These are phyloP conservation scores for Drosophila elegans DNA, from an alignment of 1,140 invertebrate genomes.

Conservation along the genomic window DNA sequence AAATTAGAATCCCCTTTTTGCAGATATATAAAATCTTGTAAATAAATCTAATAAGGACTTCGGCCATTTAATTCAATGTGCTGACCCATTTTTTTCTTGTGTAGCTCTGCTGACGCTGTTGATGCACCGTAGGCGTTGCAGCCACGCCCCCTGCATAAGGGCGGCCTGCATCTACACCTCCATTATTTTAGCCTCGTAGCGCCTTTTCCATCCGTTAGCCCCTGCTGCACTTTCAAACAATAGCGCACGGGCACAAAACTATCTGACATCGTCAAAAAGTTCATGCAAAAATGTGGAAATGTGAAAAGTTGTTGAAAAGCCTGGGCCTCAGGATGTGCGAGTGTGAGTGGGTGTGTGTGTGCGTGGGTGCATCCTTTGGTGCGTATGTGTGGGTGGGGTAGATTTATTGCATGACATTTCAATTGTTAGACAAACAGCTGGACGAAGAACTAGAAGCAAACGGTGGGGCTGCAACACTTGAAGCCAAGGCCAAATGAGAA, in stretches of 20 bases:
- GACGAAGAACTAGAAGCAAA: conserved; percentile 58
- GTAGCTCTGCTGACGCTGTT: conserved; percentile 60
- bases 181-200: conserved; percentile 11
- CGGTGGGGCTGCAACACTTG: conserved; percentile 45
- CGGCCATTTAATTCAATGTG: too few species aligned
- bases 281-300: conserved; percentile 81
- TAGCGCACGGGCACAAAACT: conserved; percentile 65
- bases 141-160: conserved; percentile 28
- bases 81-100: too few species aligned
- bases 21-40: too few species aligned
- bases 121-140: conserved; percentile 47
- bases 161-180: conserved; percentile 26
- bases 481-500: conserved; percentile 67
- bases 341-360: conserved; percentile 6
- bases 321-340: conserved; percentile 24
- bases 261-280: conserved; percentile 82
- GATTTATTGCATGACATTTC: conserved; percentile 82
- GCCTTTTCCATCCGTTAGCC: neutral
- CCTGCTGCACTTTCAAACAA: conserved; percentile 44
- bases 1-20: too few species aligned
- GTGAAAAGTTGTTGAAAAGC: conserved; percentile 81
- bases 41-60: too few species aligned
- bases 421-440: conserved; percentile 83
- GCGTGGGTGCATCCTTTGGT: conserved; percentile 18
- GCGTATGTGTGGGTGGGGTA: conserved; percentile 58